Conservation (phyloP, 2,113 vertebrate species). For the Rhadina sibilatrix region DNA sequence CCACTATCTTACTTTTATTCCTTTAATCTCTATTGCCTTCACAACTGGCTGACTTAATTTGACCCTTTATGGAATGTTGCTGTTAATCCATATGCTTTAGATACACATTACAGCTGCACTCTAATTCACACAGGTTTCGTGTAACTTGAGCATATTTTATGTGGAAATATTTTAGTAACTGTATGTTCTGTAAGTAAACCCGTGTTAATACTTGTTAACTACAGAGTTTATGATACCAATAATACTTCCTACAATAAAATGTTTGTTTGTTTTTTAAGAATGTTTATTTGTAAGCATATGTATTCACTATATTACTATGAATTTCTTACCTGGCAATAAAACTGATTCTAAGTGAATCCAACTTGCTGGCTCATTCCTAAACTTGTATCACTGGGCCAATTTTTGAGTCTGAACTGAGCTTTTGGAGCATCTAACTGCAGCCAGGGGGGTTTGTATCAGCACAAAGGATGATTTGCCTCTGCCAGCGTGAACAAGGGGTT, state of each 20-base stretch:
- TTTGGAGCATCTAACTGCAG: not conserved
- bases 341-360: conserved; percentile 80
- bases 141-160: conserved; percentile 81
- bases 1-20: conserved; percentile 17
- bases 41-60: conserved; percentile 65
- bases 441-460: not conserved
- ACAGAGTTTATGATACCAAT: conserved; percentile 86
- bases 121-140: conserved; percentile 67
- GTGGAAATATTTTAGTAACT: conserved; percentile 85
- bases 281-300: conserved; percentile 94
- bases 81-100: conserved; percentile 71
- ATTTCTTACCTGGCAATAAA: conserved; percentile 99
- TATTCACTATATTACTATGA: conserved; percentile 96
- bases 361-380: conserved; percentile 23
- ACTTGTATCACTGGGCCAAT: not conserved
- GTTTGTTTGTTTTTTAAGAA: conserved; percentile 86
- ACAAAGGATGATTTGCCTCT: not conserved
- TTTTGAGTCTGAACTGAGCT: not conserved
- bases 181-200: conserved; percentile 88
- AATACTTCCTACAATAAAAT: conserved; percentile 89
- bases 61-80: conserved; percentile 65
- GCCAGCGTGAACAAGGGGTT: not conserved
- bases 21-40: conserved; percentile 41
- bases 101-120: conserved; percentile 69
- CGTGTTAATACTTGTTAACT: conserved; percentile 85